These are phyloP conservation scores for Haplotaxodon microlepis DNA, from an alignment of 2,113 vertebrate species.

Conservation along the genomic window DNA sequence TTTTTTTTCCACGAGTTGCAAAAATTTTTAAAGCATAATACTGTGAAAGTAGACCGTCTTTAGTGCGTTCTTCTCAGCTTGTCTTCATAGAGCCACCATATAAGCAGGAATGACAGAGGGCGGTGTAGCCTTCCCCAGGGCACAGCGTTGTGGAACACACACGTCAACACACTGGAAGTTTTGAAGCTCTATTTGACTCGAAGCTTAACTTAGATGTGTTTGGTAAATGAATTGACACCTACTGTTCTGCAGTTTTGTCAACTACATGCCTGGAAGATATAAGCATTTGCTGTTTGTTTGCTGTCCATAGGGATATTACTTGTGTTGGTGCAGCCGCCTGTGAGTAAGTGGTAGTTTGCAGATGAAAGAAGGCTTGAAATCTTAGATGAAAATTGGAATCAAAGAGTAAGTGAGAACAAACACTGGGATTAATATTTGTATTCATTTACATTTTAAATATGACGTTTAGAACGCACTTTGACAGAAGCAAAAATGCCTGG, in stretches of 20 bases:
- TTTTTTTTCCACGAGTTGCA: not conserved
- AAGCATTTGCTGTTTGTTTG: constrained; percentile 16
- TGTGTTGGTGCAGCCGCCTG: not conserved
- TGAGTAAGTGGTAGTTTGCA: not conserved
- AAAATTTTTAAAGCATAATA: not conserved
- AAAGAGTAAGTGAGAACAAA: not conserved
- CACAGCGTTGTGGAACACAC: not conserved
- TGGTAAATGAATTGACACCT: constrained; percentile 36
- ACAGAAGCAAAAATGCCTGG: not conserved
- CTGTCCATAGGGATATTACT: constrained; percentile 1
- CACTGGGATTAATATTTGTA: not conserved
- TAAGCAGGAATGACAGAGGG: constrained; percentile 12
- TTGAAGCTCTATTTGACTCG: constrained; percentile 28
- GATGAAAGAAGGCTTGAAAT: not conserved
- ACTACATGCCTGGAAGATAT: constrained; percentile 25
- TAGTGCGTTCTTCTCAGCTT: not conserved
- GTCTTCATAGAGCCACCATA: not conserved
- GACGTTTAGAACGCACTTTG: not conserved
- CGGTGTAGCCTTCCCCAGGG: constrained; percentile 24
- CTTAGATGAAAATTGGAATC: not conserved
- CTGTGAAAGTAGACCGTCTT: not conserved
- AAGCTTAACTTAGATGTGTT: constrained; percentile 21
- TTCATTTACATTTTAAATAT: not conserved
- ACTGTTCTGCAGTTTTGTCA: constrained; percentile 31
- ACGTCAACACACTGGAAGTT: not conserved